Evolutionary conservation across 2,888 invertebrate species (phyloP).

Genomic region (Leucophenga maculata): DNA sequence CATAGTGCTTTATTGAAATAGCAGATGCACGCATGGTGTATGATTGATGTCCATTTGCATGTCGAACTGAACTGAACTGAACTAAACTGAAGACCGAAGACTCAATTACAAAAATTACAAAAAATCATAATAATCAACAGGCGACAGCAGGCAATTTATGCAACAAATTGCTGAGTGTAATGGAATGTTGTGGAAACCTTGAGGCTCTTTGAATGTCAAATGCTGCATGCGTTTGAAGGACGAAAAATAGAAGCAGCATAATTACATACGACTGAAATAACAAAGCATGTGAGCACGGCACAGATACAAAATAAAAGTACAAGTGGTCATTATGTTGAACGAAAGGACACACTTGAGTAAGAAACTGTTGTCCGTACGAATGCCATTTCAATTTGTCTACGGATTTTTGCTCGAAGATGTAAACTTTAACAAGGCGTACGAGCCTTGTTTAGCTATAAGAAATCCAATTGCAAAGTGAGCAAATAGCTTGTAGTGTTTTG

Average conservation of each 20-base stretch:
- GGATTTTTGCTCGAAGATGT: background rate
- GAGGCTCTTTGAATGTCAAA: no score
- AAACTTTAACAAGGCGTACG: background rate
- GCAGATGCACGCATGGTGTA: no score
- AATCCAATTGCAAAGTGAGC: constrained; percentile 12
- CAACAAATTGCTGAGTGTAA: constrained; percentile 18
- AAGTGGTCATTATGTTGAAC: constrained; percentile 51
- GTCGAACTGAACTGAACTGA: no score
- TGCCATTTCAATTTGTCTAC: background rate
- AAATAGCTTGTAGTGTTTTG: constrained; percentile 4
- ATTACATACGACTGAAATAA: background rate
- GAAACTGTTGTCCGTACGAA: no score
- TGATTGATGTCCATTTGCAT: no score
- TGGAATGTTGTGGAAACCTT: constrained; percentile 13
- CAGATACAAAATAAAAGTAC: constrained; percentile 60
- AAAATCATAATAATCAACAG: background rate
- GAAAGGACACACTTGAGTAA: no score
- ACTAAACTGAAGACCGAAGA: no score
- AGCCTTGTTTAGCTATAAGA: background rate
- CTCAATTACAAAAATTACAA: no score
- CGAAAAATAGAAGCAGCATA: no score
- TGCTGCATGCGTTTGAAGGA: no score
- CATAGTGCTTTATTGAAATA: no score
- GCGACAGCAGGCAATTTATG: constrained; percentile 25
- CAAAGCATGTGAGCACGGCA: background rate